A percentile compares a stretch with the other conserved stretches of the same genome.
phyloP scores from a whole-genome alignment of 2,797 vertebrate genomes.

The Coracias cyanogaster region DNA sequence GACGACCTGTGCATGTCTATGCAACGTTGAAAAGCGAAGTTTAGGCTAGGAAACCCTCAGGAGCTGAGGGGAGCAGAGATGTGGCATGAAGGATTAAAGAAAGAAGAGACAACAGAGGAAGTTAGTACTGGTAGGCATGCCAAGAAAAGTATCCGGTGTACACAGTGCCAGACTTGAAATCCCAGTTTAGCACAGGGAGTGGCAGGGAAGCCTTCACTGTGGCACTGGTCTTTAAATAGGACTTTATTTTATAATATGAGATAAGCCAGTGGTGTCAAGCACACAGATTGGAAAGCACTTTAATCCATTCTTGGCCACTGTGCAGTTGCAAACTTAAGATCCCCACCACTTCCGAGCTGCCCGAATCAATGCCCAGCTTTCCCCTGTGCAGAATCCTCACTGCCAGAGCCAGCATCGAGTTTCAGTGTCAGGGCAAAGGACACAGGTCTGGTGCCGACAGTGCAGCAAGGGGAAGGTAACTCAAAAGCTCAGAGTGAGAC shows the following conservation, averaged over 20 bases:
- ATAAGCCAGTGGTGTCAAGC: constrained; percentile 20
- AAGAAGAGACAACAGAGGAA: constrained; percentile 52
- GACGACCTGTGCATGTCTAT: neutral
- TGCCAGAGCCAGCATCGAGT: constrained; percentile 16
- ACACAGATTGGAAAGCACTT: neutral
- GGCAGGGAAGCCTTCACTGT: constrained; percentile 28
- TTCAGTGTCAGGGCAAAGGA: neutral
- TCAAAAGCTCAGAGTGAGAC: neutral
- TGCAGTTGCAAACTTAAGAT: constrained; percentile 8
- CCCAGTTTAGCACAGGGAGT: constrained; percentile 33
- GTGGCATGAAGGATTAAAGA: constrained; percentile 3
- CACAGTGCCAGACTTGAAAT: constrained; percentile 9
- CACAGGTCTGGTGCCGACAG: neutral
- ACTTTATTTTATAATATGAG: constrained; percentile 55
- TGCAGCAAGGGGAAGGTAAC: neutral
- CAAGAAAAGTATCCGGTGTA: constrained; percentile 51
- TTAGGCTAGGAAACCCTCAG: neutral
- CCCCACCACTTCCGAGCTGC: constrained; percentile 58
- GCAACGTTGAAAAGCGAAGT: neutral
- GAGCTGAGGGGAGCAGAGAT: neutral
- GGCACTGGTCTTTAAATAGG: constrained; percentile 60
- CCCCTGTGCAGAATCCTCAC: neutral
- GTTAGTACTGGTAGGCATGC: constrained; percentile 31
- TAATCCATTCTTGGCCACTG: neutral
- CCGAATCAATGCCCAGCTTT: constrained; percentile 44